phyloP scores from a whole-genome alignment of 1,140 invertebrate species.

The Acarapis woodi region DNA sequence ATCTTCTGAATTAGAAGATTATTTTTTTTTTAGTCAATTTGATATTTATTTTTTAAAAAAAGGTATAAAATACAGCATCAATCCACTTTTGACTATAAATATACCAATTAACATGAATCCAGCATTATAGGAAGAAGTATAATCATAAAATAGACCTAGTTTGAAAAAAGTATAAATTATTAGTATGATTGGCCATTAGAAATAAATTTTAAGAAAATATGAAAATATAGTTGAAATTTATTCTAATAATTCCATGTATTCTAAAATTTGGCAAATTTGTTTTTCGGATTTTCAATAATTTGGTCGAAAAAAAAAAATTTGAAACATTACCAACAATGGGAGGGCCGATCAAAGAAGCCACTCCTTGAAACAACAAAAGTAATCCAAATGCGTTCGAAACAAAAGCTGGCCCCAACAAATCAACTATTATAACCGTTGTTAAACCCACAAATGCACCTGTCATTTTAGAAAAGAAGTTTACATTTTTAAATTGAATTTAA shows the following conservation, averaged over 20 bases:
- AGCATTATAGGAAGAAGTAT: conserved; percentile 38
- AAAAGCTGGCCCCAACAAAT: conserved; percentile 16
- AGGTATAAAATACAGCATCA: conserved; percentile 49
- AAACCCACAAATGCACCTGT: conserved; percentile 21
- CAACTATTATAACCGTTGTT: conserved; percentile 18
- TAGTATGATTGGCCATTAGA: background rate
- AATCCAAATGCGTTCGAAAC: conserved; percentile 21
- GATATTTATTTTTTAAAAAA: background rate
- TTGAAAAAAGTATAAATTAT: background rate
- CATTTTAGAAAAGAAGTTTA: conserved; percentile 10
- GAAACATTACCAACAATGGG: conserved; percentile 16
- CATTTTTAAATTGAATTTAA: background rate
- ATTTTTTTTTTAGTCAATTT: background rate
- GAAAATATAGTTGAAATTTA: background rate
- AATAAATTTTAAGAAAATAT: background rate
- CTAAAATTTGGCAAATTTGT: background rate
- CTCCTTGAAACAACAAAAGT: conserved; percentile 19
- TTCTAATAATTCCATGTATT: background rate
- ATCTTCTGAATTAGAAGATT: too few relatives aligned
- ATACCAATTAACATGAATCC: conserved; percentile 44
- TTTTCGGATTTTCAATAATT: background rate
- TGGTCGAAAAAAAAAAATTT: background rate
- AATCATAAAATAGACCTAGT: conserved; percentile 46
- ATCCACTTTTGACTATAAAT: conserved; percentile 51
- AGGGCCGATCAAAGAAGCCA: conserved; percentile 19